Base-by-base conservation (phyloP, 1,140 invertebrate genomes). In the Ylistrum balloti region DNA sequence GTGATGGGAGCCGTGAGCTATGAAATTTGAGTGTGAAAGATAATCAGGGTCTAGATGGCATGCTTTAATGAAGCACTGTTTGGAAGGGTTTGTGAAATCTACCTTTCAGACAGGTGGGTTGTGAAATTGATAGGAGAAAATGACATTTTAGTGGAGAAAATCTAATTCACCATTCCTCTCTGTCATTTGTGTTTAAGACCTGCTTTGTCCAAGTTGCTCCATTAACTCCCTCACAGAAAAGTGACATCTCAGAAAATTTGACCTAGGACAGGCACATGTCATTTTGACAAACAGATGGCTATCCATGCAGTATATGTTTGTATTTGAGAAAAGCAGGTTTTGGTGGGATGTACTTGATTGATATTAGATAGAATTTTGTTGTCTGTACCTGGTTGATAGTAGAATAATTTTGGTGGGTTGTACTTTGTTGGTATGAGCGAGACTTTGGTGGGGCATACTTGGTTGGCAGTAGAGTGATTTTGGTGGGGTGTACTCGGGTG, bases 81-180 rank as follows among this genome's bases (percentile, higher is more conserved):
- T 7, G 45, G 0, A 11, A 74, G 22, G 56, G 56, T 74, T 74
- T 74, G n/a, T 74, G 56, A 74, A 74, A 28, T 74, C 56, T 74
- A 74, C 56, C 56, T 74, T 74, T 28, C 22, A 74, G 56, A n/a
- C 56, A 74, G 56, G 56, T 74, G 56, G 56, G 56, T 28, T 74
- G 56, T 74, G 56, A 28, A 74, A 74, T 74, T 74, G n/a, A 74
- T 74, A 74, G 56, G 56, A 74, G 56, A 74, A 74, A 74, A 74
- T 74, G 56, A 28, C 56, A 74, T 74, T 74, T 74, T 74, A 74
- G 56, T 3, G 28, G 56, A 74, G 22, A n/a, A 48, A 74, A 28
- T 74, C 56, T 74, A 74, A 74, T 74, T 74, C 20, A 0, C 22
- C n/a, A 28, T 74, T 22, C n/a, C 56, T 74, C 28, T n/a, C 56